A percentile compares a stretch with the other conserved stretches of the same genome.
Evolutionary conservation across 2,113 vertebrate genomes (phyloP).

Genomic region (Rhineura floridana): DNA sequence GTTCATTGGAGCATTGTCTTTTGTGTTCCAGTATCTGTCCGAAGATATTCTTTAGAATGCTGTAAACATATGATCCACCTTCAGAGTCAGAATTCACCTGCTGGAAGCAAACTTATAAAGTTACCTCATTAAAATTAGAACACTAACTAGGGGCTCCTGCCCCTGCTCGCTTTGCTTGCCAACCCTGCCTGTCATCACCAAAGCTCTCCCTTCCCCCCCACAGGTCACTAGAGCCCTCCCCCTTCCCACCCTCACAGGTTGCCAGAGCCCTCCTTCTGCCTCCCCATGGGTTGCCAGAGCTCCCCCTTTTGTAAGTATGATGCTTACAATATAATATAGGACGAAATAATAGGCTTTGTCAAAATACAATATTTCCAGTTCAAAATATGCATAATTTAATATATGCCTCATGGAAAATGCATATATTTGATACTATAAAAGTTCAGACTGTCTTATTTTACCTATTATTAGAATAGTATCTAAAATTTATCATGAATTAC

Average conservation of each 20-base stretch:
- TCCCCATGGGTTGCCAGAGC: too few relatives aligned
- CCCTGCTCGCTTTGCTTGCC: too few relatives aligned
- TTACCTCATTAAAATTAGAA: constrained; percentile 21
- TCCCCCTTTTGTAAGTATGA: too few relatives aligned
- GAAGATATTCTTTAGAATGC: constrained; percentile 85
- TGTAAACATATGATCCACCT: constrained; percentile 78
- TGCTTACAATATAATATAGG: too few relatives aligned
- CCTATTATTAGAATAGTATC: background rate
- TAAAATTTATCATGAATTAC: background rate
- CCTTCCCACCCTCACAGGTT: too few relatives aligned
- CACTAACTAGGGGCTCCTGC: too few relatives aligned
- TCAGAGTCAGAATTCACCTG: constrained; percentile 83
- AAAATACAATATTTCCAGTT: background rate
- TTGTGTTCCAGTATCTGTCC: constrained; percentile 83
- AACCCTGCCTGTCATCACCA: too few relatives aligned
- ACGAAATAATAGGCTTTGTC: background rate
- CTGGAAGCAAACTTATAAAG: constrained; percentile 50
- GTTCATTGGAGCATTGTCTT: constrained; percentile 72
- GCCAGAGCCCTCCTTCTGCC: too few relatives aligned
- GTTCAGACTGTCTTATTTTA: background rate
- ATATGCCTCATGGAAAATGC: background rate
- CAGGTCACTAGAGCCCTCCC: too few relatives aligned
- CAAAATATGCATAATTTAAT: constrained; percentile 16
- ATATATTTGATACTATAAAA: background rate
- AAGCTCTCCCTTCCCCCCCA: too few relatives aligned